Base-by-base conservation (phyloP, 2,113 vertebrate genomes). In the Merops nubicus region DNA sequence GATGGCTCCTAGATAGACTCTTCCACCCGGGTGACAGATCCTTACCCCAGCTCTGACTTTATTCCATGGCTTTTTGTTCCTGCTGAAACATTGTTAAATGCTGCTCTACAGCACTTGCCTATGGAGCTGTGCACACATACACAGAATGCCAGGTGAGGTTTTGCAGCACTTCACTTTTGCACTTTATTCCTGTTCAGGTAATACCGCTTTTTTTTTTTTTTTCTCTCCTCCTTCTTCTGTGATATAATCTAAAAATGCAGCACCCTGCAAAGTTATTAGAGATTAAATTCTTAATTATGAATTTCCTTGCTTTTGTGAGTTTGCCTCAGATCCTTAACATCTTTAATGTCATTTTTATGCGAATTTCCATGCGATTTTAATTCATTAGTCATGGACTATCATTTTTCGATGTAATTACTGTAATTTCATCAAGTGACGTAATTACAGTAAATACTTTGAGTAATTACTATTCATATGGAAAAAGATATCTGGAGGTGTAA, bases 361-460 rank as follows among this genome's bases (percentile, higher is more conserved):
- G 97, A 98, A 98, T 98, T 98, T 98, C 97, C 97, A 97, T 97
- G 97, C 97, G 98, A 96, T 98, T 98, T 98, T 98, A 98, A 98
- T 98, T 98, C 97, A 98, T 98, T 98, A 98, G 98, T 98, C 97
- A 98, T 96, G 97, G 98, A 77, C 98, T 98, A 98, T 98, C 97
- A 98, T 98, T 98, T 98, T 98, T 98, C 26, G 25, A 96, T 98
- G 97, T 98, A 98, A 98, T 98, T 98, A 98, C 98, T 97, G 96
- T 98, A 98, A 98, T 98, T 98, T 98, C 97, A 98, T 98, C 98
- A 98, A 98, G 98, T 98, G 98, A 98, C 98, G 98, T 98, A 97
- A 98, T 98, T 98, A 97, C 97, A 98, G 98, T 98, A 98, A 98
- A 98, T 98, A 98, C 98, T 98, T 98, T 96, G 97, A 98, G 97